Base-by-base conservation (phyloP, 1,140 invertebrate species). In the Drosophila asahinai region DNA sequence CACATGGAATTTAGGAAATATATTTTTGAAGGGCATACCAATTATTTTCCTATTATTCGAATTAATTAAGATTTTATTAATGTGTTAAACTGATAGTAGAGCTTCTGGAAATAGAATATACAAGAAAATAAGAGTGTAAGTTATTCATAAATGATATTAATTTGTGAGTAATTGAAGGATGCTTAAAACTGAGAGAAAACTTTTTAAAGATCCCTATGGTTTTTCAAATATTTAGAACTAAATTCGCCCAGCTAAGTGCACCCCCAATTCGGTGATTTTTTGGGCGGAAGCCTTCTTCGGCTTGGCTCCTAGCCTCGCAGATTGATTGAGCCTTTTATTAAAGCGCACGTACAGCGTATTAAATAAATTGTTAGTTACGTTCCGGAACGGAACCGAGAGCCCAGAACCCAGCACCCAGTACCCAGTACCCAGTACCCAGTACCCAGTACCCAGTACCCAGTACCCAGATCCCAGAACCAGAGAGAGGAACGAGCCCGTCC, bases 291-390 rank as follows among this genome's bases (percentile, higher is more conserved):
- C 63, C 47, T 55, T 77, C 12, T 57, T 75, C 15, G 40, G 60
- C 47, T 81, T 49, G 57, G 81, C 71, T 82, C 65, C 66, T 57
- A 61, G 81, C 71, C 36, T 47, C 76, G 47, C 81, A 81, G 86
- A 89, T 89, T 90, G 86, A 89, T 89, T 89, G 81, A 90, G 81
- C 86, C 86, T 89, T 89, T 89, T 89, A 89, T 89, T 89, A 91
- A 92, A 91, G 90, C 86, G 81, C 89, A 91, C 89, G 90, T 92
- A 91, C 76, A 89, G 71, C 89, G 74, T 89, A 91, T 91, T 91
- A 91, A 92, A 91, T 91, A 91, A 91, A 91, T 91, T 91, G 86
- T 92, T 92, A 91, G 89, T 90, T 91, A 92, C 90, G 89, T 89
- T 84, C 62, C 73, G 61, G 74, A 74, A 77, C 76, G 76, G 77